These are phyloP conservation scores for Istiophorus platypterus DNA, from an alignment of 2,113 vertebrate species.

Conservation along the genomic window DNA sequence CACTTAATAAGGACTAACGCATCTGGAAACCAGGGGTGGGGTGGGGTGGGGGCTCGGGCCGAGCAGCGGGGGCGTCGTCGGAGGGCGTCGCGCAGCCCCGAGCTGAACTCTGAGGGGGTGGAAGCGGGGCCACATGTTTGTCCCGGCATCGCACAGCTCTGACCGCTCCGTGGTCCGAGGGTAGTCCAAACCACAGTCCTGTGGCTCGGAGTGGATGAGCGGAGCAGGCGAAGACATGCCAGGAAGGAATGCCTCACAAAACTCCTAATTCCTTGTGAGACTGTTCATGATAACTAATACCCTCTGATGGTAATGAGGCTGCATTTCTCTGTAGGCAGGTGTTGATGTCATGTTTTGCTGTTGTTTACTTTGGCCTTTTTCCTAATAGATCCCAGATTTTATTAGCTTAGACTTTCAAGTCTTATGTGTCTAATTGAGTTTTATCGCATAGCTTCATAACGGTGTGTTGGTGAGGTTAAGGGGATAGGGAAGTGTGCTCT, in stretches of 20 bases:
- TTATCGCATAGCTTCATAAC: slow-evolving; percentile 1
- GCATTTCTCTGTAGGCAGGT: slow-evolving; percentile 30
- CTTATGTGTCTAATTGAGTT: slow-evolving; percentile 12
- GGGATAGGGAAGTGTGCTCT: background rate
- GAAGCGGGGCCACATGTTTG: slow-evolving; percentile 74
- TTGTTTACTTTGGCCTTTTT: slow-evolving; percentile 32
- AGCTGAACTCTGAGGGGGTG: slow-evolving; percentile 55
- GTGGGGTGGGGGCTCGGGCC: slow-evolving; percentile 44
- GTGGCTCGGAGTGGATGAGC: slow-evolving; percentile 38
- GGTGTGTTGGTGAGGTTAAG: background rate
- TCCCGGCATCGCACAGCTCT: slow-evolving; percentile 33
- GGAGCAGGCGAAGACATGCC: slow-evolving; percentile 28
- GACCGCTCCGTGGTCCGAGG: slow-evolving; percentile 28
- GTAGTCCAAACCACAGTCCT: slow-evolving; percentile 48
- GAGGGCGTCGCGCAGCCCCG: slow-evolving; percentile 27
- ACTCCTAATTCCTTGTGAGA: slow-evolving; percentile 1
- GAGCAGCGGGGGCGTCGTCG: slow-evolving; percentile 7
- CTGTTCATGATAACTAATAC: slow-evolving; percentile 24
- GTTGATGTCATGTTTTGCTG: slow-evolving; percentile 32
- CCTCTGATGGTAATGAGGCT: slow-evolving; percentile 31
- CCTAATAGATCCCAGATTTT: slow-evolving; percentile 42
- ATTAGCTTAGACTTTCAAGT: background rate
- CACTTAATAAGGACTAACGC: slow-evolving; percentile 53
- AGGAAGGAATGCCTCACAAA: slow-evolving; percentile 26
- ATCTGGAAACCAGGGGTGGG: slow-evolving; percentile 36